phyloP scores from a whole-genome alignment of 2,797 vertebrate genomes.

The Epinephelus awoara region DNA sequence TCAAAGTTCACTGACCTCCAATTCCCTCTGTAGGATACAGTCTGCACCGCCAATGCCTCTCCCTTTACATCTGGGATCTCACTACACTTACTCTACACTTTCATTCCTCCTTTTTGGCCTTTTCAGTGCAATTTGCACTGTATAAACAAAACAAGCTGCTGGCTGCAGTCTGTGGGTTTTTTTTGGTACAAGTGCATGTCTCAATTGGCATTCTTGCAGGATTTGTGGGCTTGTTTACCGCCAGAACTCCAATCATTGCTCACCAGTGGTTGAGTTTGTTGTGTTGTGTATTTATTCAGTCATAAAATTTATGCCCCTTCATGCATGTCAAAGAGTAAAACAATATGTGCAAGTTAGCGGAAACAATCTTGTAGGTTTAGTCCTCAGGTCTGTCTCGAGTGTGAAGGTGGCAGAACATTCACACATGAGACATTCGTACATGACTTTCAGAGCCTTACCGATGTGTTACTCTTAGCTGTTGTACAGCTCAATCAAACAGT shows the following conservation, averaged over 20 bases:
- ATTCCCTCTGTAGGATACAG: background rate
- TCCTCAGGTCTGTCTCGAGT: background rate
- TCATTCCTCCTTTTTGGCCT: background rate
- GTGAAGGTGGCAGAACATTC: background rate
- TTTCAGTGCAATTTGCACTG: background rate
- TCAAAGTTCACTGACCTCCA: background rate
- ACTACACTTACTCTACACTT: background rate
- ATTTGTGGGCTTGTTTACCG: background rate
- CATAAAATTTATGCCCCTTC: background rate
- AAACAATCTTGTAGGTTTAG: background rate
- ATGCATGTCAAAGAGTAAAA: too few relatives aligned
- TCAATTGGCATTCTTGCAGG: too few relatives aligned
- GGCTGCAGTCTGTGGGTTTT: too few relatives aligned
- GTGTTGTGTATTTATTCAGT: background rate
- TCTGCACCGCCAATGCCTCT: background rate
- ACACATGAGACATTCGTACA: background rate
- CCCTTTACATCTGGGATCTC: background rate
- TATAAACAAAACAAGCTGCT: background rate
- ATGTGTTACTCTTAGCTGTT: background rate
- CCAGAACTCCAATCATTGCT: background rate
- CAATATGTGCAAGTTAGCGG: too few relatives aligned
- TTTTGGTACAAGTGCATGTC: too few relatives aligned
- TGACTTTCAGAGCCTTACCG: background rate
- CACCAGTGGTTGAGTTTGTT: background rate
- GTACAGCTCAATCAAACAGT: background rate